Percentiles rank a stretch among this genome's conserved stretches.
These are phyloP conservation scores for Pteropus alecto DNA, from an alignment of 2,113 vertebrate genomes.

Conservation along the genomic window DNA sequence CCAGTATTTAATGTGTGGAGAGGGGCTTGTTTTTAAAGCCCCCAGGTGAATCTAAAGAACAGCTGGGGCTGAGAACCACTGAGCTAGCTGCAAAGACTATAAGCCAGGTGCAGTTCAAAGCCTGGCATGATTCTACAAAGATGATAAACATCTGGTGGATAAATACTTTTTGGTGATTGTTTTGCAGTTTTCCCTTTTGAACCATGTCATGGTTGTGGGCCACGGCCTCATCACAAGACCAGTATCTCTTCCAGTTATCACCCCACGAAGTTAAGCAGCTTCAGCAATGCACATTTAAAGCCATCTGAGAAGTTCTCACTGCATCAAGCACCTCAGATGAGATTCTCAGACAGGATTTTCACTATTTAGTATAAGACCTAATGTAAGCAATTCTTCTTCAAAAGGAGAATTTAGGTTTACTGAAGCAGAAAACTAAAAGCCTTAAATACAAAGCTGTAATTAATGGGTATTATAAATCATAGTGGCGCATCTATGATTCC, in stretches of 20 bases:
- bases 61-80: neutral
- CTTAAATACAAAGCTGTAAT: conserved; percentile 74
- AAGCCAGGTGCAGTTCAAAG: neutral
- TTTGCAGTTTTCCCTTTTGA: neutral
- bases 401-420: conserved; percentile 63
- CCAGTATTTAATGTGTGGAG: neutral
- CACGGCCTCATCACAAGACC: neutral
- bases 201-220: neutral
- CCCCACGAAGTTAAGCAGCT: neutral
- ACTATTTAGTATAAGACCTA: conserved; percentile 58
- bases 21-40: neutral
- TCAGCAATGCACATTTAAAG: neutral
- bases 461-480: conserved; percentile 74
- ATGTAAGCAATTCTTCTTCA: conserved; percentile 61
- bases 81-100: neutral
- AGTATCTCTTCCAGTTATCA: neutral
- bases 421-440: conserved; percentile 75
- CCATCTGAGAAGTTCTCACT: neutral
- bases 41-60: neutral
- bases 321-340: conserved; percentile 32
- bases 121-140: neutral
- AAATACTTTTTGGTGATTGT: neutral
- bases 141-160: neutral
- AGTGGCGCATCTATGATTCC: conserved; percentile 62
- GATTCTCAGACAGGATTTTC: conserved; percentile 33